Base-by-base conservation (phyloP, 2,113 vertebrate genomes). In the Zapus hudsonius region DNA sequence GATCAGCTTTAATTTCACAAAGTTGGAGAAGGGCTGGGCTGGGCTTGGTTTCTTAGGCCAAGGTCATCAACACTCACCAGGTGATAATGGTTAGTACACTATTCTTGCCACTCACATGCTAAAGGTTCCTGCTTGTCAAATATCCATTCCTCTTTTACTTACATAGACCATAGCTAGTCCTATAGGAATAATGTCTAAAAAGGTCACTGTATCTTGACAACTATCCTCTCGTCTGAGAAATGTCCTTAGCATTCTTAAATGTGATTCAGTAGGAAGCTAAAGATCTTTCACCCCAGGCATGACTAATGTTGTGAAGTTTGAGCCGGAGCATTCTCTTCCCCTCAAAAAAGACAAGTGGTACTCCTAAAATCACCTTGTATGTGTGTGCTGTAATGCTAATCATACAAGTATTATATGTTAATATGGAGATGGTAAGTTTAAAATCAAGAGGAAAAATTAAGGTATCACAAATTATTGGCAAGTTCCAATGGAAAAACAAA, bases 21-120 rank as follows among this genome's bases (percentile, higher is more conserved):
- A 29, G 11, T 15, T 52, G 33, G 0, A 1, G 11, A 57, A 63
- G 13, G 52, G 57, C 20, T 2, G 3, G 16, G 55, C 42, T 52
- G 0, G 29, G 55, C 19, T 69, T 11, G 40, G 19, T 20, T 61
- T 85, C 64, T 33, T 12, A 33, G 12, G 40, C 73, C 75, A 36
- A 0, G 0, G 3, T 4, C 38, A 38, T 0, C 29, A 36, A 22
- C 0, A 3, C 31, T 73, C n/a, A 67, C 22, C 44, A 4, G 0
- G 29, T n/a, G 52, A 52, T 33, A 15, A 27, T 13, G 29, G 8
- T 7, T 1, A 64, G 33, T 20, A 36, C 5, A 36, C 27, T 0
- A 0, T 2, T 2, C n/a, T n/a, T 29, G 44, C 29, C 55, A 38
- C 66, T 20, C 36, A 55, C 17, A 22, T 64, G 33, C 47, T 75